Percentiles rank a stretch among this genome's conserved stretches.
Evolutionary conservation across 2,113 vertebrate genomes (phyloP).

Genomic region (Zootoca vivipara): DNA sequence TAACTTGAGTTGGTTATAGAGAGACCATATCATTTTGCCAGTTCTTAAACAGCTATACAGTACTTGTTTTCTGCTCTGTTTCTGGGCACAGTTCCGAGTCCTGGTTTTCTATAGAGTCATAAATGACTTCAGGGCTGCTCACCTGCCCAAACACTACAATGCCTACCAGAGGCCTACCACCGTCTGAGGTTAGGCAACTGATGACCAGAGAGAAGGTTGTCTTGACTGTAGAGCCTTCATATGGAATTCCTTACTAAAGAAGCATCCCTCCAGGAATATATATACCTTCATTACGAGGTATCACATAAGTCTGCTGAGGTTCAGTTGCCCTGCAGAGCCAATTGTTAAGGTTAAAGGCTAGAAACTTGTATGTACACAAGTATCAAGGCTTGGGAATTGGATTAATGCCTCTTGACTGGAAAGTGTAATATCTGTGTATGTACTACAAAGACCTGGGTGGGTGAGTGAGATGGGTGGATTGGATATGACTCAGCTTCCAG

Average conservation of each 20-base stretch:
- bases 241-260: no score
- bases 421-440: not conserved
- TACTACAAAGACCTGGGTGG: no score
- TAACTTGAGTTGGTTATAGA: not conserved
- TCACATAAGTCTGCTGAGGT: not conserved
- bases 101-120: not conserved
- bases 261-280: no score
- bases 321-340: no score
- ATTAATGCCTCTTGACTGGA: not conserved
- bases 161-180: no score
- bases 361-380: not conserved
- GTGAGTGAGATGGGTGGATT: no score
- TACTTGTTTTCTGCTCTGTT: not conserved
- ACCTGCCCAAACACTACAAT: no score
- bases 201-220: no score
- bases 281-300: not conserved
- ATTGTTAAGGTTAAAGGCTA: not conserved
- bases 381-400: not conserved
- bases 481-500: no score
- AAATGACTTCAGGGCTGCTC: not conserved
- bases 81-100: not conserved
- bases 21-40: not conserved
- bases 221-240: no score
- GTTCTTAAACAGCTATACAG: not conserved
- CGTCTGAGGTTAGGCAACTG: no score